Base-by-base conservation (phyloP, 2,888 invertebrate genomes). In the Stegophylla sp. region DNA sequence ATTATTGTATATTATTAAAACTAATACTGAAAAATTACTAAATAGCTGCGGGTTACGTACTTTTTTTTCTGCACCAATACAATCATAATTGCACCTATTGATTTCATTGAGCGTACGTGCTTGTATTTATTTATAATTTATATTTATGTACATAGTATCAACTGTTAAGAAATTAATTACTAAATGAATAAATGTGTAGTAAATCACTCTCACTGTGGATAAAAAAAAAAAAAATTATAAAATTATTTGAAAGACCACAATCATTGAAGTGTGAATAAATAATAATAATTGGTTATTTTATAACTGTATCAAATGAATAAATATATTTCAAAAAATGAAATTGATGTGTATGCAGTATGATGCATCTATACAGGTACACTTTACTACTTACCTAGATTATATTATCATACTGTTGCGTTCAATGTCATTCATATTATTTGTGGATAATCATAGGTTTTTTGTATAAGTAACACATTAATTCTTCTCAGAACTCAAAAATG, bases 381-480 rank as follows among this genome's bases (percentile, higher is more conserved):
- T 5, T 34, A 34, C 7, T 34, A 34, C 7, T 5, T 5, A 20
- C 5, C n/a, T 4, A 51, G 17, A 51, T 34, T 7, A 51, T 51
- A 51, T 1, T 48, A 51, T 51, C 17, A 41, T 20, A 64, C 20
- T 64, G n/a, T 43, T 7, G 41, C 64, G 26, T 23, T 63, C 41
- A 66, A 34, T 66, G 23, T n/a, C 23, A 43, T 43, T 66, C 9
- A 23, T 66, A 45, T 66, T 23, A 7, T 43, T 45, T 17, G 23
- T 43, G 43, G 43, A 66, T 15, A 15, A 66, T 66, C 9, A 66
- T 66, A 23, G 43, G 23, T 45, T 67, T 67, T 66, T 43, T 26
- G n/a, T 67, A 4, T 10, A 20, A 7, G 7, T 34, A 34, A 51
- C 17, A 4, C n/a, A n/a, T n/a, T 3, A 53, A 10, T 7, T 53